Evolutionary conservation across 1,140 invertebrate species (phyloP).

Genomic region (Planococcus citri): DNA sequence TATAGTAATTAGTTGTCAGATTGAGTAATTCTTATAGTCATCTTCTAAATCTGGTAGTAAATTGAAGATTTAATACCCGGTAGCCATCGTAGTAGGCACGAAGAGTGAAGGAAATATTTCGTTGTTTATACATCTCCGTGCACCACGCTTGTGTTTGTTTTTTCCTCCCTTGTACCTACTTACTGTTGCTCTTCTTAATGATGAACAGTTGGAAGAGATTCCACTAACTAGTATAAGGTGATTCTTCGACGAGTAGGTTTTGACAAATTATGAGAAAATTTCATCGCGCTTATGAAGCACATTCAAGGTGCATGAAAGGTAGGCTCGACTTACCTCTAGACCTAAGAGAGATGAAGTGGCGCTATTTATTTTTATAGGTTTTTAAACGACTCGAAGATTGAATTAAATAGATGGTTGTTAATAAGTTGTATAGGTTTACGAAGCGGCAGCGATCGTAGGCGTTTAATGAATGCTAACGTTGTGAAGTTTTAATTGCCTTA

Average conservation of each 20-base stretch:
- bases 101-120: too few species aligned
- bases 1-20: constrained; percentile 18
- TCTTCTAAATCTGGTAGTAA: constrained; percentile 7
- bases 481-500: neutral
- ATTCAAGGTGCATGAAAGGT: too few species aligned
- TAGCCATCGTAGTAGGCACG: neutral
- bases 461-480: neutral
- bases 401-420: neutral
- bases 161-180: too few species aligned
- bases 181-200: too few species aligned
- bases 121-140: too few species aligned
- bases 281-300: too few species aligned
- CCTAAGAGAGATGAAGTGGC: neutral
- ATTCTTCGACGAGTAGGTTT: neutral
- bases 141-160: too few species aligned
- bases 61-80: constrained; percentile 6
- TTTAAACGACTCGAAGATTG: neutral
- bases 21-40: constrained; percentile 15
- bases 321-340: too few species aligned
- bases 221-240: too few species aligned
- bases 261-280: neutral
- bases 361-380: neutral
- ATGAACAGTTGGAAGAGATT: too few species aligned
- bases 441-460: neutral
- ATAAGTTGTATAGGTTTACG: neutral